phyloP scores from a whole-genome alignment of 2,888 invertebrate genomes.

The Metallyticus violacea region DNA sequence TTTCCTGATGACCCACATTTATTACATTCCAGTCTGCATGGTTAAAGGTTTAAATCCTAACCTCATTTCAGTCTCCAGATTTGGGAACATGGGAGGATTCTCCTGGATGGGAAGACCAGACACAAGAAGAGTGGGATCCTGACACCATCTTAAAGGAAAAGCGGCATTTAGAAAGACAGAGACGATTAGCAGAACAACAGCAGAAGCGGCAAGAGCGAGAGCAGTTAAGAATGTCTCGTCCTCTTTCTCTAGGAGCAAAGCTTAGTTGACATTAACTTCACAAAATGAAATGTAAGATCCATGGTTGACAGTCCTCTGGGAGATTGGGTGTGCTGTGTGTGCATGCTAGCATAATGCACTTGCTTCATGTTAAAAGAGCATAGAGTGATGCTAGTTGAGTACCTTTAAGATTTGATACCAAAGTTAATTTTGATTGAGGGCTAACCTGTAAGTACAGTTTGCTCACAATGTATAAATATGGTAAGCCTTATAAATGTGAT shows the following conservation, averaged over 20 bases:
- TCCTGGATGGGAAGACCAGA: conserved; percentile 33
- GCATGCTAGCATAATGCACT: background rate
- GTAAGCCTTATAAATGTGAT: background rate
- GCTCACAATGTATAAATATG: background rate
- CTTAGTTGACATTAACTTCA: conserved; percentile 26
- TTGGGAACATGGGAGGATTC: conserved; percentile 33
- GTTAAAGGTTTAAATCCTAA: background rate
- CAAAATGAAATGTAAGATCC: background rate
- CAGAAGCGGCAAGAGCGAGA: conserved; percentile 26
- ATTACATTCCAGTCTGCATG: background rate
- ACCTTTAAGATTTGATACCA: background rate
- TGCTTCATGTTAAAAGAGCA: background rate
- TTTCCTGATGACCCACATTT: too few species aligned
- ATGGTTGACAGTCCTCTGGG: background rate
- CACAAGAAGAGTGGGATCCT: conserved; percentile 31
- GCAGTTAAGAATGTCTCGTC: conserved; percentile 11
- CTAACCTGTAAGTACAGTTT: background rate
- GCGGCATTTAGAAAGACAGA: conserved; percentile 28
- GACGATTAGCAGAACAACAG: conserved; percentile 26
- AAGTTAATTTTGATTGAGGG: background rate
- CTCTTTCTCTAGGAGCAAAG: conserved; percentile 21
- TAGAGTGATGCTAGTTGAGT: background rate
- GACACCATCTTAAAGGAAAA: conserved; percentile 31
- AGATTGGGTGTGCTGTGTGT: too few species aligned
- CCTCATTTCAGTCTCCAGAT: conserved; percentile 23